phyloP scores from a whole-genome alignment of 2,113 vertebrate species.

The Micronycteris hirsuta region DNA sequence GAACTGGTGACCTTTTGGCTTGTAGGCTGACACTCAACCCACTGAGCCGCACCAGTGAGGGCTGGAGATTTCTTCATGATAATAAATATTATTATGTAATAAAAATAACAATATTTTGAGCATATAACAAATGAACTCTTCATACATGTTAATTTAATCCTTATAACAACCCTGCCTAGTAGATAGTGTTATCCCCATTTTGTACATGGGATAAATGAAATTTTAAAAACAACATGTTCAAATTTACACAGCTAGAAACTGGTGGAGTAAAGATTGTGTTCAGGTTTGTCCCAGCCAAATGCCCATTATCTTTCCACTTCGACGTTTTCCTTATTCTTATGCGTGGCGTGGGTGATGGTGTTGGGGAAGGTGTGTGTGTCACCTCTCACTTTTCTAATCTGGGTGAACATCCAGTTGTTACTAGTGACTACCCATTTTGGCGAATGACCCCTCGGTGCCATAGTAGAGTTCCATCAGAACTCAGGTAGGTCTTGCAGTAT shows the following conservation, averaged over 20 bases:
- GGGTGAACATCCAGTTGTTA: not conserved
- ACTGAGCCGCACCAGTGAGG: too few species aligned
- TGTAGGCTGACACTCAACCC: too few species aligned
- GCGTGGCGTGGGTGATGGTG: not conserved
- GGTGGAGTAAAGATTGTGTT: not conserved
- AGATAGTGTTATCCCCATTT: not conserved
- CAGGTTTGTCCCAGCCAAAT: not conserved
- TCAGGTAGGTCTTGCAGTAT: not conserved
- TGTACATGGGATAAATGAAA: not conserved
- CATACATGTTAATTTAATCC: not conserved
- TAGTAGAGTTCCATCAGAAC: not conserved
- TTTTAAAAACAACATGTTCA: not conserved
- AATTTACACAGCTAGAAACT: not conserved
- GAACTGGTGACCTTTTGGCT: too few species aligned
- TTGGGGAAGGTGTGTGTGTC: not conserved
- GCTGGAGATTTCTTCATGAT: not conserved
- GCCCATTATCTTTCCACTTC: not conserved
- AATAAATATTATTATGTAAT: not conserved
- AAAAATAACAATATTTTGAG: not conserved
- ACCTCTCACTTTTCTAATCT: not conserved
- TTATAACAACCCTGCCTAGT: not conserved
- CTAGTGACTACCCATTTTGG: not conserved
- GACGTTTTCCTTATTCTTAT: not conserved
- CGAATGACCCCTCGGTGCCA: not conserved
- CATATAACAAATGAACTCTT: too few species aligned